Percentiles rank a stretch among this genome's conserved stretches.
phyloP scores from a whole-genome alignment of 1,140 invertebrate genomes.

The Drosophila lacteicornis region DNA sequence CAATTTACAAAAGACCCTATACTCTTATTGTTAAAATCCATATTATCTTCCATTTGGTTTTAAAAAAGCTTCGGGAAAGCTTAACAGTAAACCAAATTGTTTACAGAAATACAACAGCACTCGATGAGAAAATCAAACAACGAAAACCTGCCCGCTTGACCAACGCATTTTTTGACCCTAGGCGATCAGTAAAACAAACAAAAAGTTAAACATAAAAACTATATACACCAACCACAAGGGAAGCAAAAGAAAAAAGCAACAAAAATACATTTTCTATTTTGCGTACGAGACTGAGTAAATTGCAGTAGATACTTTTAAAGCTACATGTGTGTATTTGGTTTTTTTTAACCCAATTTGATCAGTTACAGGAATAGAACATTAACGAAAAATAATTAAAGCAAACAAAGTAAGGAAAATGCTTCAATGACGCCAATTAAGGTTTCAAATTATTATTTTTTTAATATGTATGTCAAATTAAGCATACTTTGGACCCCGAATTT shows the following conservation, averaged over 20 bases:
- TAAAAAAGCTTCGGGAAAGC: slow-evolving; percentile 20
- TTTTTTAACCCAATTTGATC: slow-evolving; percentile 53
- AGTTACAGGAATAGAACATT: slow-evolving; percentile 71
- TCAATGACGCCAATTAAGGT: slow-evolving; percentile 53
- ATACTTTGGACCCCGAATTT: slow-evolving; percentile 75
- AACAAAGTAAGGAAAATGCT: slow-evolving; percentile 46
- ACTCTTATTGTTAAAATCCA: slow-evolving; percentile 24
- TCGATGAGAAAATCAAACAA: slow-evolving; percentile 36
- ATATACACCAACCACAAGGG: slow-evolving; percentile 45
- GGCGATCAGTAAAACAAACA: slow-evolving; percentile 26
- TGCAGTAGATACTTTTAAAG: slow-evolving; percentile 58
- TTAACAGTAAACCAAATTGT: slow-evolving; percentile 32
- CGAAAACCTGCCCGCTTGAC: slow-evolving; percentile 45
- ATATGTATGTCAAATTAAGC: slow-evolving; percentile 46
- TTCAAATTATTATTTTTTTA: slow-evolving; percentile 47
- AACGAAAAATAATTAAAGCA: slow-evolving; percentile 42
- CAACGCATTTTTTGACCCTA: slow-evolving; percentile 56
- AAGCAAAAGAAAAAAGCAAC: slow-evolving; percentile 64
- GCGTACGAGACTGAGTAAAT: slow-evolving; percentile 69
- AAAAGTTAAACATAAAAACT: slow-evolving; percentile 12
- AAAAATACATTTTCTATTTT: slow-evolving; percentile 73
- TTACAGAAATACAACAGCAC: slow-evolving; percentile 45
- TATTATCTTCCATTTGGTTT: slow-evolving; percentile 34
- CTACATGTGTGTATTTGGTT: slow-evolving; percentile 28
- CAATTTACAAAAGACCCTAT: slow-evolving; percentile 69